Evolutionary conservation across 2,888 invertebrate species (phyloP).

Genomic region (Limnephilus auricula): DNA sequence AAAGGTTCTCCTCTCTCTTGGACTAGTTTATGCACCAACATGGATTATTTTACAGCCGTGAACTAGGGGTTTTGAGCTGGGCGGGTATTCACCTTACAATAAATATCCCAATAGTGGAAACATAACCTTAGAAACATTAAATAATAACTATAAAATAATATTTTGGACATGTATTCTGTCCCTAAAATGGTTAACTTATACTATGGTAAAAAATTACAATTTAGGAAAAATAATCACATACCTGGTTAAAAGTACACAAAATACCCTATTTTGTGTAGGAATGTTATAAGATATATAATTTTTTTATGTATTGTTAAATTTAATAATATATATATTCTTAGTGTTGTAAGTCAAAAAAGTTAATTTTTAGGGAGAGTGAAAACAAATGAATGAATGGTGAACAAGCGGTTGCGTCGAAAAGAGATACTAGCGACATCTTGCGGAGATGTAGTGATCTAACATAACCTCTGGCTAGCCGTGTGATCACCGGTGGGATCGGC

Average conservation of each 20-base stretch:
- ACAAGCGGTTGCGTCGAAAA: too few species aligned
- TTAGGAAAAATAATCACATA: neutral
- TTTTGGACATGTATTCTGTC: neutral
- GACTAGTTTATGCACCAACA: neutral
- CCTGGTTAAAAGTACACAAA: neutral
- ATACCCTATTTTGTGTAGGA: neutral
- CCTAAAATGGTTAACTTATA: neutral
- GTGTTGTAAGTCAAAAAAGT: too few species aligned
- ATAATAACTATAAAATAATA: neutral
- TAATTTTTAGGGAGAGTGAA: too few species aligned
- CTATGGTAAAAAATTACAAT: slow-evolving; percentile 13
- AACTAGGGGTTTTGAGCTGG: neutral
- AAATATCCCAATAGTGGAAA: neutral
- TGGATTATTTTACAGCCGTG: neutral
- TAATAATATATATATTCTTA: neutral
- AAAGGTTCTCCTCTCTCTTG: too few species aligned
- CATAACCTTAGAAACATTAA: neutral
- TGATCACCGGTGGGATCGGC: too few species aligned
- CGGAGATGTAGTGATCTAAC: too few species aligned
- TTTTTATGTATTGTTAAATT: neutral
- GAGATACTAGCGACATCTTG: too few species aligned
- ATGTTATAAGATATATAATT: neutral
- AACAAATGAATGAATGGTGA: too few species aligned
- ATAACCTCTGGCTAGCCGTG: too few species aligned
- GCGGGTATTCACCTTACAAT: neutral